These are phyloP conservation scores for Equus quagga DNA, from an alignment of 2,113 vertebrate genomes.

Conservation along the genomic window DNA sequence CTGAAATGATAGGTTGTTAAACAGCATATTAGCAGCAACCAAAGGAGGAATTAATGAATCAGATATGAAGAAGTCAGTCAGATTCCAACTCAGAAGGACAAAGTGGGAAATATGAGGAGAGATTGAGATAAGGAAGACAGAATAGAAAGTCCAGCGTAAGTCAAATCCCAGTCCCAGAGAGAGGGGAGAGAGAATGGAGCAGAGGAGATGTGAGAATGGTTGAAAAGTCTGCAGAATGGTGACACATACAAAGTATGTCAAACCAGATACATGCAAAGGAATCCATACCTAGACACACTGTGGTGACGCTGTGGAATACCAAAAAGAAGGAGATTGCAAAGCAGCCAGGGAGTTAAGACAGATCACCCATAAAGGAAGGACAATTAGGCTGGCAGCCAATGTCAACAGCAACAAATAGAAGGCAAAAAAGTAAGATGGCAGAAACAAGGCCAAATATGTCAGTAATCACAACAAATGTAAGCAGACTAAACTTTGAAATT, in stretches of 20 bases:
- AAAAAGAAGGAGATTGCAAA: conserved; percentile 2
- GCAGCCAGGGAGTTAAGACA: conserved; percentile 32
- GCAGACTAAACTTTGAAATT: background rate
- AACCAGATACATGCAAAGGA: background rate
- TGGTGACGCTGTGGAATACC: background rate
- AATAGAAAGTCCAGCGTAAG: background rate
- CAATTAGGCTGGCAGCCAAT: background rate
- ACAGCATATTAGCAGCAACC: background rate
- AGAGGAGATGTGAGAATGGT: background rate
- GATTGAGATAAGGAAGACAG: background rate
- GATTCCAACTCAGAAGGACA: conserved; percentile 26
- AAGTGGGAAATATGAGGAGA: background rate
- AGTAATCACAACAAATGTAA: background rate
- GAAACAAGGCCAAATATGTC: background rate
- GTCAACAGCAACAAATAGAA: background rate
- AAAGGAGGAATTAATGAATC: background rate
- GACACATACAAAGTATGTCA: background rate
- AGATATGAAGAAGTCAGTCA: conserved; percentile 19
- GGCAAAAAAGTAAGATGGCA: background rate
- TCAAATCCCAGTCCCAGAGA: background rate
- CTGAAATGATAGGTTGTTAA: background rate
- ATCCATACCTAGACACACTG: conserved; percentile 32
- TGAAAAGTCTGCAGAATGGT: background rate
- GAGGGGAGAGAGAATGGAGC: background rate
- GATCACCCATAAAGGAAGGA: conserved; percentile 26